Conservation (phyloP, 2,797 vertebrate genomes). For the Silurus lanzhouensis region DNA sequence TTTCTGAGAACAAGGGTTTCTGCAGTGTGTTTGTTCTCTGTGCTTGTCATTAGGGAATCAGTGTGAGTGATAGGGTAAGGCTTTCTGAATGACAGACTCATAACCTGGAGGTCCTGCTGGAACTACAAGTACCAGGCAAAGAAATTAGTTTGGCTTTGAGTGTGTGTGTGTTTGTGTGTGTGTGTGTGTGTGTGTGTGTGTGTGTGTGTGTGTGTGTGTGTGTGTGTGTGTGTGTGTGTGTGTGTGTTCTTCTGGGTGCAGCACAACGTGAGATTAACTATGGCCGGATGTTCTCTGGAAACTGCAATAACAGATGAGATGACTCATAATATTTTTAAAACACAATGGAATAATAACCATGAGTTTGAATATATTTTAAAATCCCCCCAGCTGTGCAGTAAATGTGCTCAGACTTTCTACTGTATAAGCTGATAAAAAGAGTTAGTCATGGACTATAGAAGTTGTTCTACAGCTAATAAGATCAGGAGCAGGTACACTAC, state of each 20-base stretch:
- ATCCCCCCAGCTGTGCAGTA: background rate
- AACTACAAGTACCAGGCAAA: slow-evolving; percentile 2
- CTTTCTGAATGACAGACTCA: slow-evolving; percentile 14
- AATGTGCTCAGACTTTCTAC: background rate
- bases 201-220: background rate
- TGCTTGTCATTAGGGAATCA: slow-evolving; percentile 30
- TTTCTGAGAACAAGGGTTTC: slow-evolving; percentile 32
- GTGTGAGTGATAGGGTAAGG: background rate
- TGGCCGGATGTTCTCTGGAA: background rate
- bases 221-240: background rate
- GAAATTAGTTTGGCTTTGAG: background rate
- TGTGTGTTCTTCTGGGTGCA: slow-evolving; percentile 12
- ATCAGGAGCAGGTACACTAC: background rate
- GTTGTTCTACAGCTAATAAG: background rate
- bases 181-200: background rate
- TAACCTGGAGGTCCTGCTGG: background rate
- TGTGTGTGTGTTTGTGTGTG: background rate
- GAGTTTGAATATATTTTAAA: slow-evolving; percentile 12
- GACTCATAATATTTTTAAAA: background rate
- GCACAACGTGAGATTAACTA: background rate
- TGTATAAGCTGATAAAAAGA: background rate
- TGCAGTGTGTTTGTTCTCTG: slow-evolving; percentile 7
- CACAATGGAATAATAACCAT: slow-evolving; percentile 13
- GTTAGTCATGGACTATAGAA: background rate
- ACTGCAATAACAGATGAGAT: background rate